Percentiles rank a stretch among this genome's conserved stretches.
phyloP scores from a whole-genome alignment of 2,113 vertebrate species.

The human (Homo sapiens) region GRCh38 chr4:144415001-144415500 shows the following conservation, averaged over 20 bases:
- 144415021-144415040: slow-evolving; percentile 77
- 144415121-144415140: background rate
- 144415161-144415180: slow-evolving; percentile 31
- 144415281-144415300: background rate
- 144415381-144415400: background rate
- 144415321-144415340: background rate
- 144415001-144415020: slow-evolving; percentile 73
- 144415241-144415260: background rate
- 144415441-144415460: background rate
- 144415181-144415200: slow-evolving; percentile 31
- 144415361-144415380: background rate
- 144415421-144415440: background rate
- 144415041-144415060: slow-evolving; percentile 69
- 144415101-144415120: background rate
- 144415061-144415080: slow-evolving; percentile 51
- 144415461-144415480: background rate
- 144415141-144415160: background rate
- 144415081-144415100: slow-evolving; percentile 15
- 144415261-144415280: background rate
- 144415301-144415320: background rate
- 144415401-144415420: background rate
- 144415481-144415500: slow-evolving; percentile 35
- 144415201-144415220: background rate
- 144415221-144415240: background rate
- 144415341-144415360: background rate